Percentiles rank a stretch among this genome's conserved stretches.
Conservation (phyloP, 2,113 vertebrate genomes). For the Steatornis caripensis region DNA sequence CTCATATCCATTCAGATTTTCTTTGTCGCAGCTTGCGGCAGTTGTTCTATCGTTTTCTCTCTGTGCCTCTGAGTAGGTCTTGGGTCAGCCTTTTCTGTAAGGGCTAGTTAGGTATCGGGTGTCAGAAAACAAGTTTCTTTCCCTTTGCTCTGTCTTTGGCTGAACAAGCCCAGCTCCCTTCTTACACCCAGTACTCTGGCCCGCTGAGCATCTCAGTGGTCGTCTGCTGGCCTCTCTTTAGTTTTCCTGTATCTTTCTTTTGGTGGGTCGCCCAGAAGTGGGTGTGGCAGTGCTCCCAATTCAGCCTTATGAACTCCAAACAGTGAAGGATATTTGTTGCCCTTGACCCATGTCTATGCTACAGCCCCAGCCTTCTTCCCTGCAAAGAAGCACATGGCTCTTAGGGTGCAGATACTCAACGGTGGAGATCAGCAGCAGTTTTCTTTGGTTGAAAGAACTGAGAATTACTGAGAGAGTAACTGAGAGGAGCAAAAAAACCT, state of each 20-base stretch:
- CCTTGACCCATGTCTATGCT: accelerated
- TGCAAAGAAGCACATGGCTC: background rate
- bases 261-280: background rate
- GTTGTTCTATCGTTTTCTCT: background rate
- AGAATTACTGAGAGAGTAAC: background rate
- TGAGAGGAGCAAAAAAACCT: background rate
- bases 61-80: background rate
- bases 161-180: background rate
- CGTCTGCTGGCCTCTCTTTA: background rate
- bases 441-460: background rate
- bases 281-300: accelerated
- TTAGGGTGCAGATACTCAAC: background rate
- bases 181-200: background rate
- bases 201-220: background rate
- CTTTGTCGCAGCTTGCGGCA: background rate
- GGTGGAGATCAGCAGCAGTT: background rate
- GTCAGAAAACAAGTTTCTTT: background rate
- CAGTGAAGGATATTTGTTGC: background rate
- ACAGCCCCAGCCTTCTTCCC: background rate
- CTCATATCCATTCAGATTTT: background rate
- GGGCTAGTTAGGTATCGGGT: background rate
- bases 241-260: background rate
- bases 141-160: background rate
- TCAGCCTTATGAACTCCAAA: background rate
- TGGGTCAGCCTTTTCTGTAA: background rate